phyloP scores from a whole-genome alignment of 2,888 invertebrate species.

The Acrocyrtus sp. region DNA sequence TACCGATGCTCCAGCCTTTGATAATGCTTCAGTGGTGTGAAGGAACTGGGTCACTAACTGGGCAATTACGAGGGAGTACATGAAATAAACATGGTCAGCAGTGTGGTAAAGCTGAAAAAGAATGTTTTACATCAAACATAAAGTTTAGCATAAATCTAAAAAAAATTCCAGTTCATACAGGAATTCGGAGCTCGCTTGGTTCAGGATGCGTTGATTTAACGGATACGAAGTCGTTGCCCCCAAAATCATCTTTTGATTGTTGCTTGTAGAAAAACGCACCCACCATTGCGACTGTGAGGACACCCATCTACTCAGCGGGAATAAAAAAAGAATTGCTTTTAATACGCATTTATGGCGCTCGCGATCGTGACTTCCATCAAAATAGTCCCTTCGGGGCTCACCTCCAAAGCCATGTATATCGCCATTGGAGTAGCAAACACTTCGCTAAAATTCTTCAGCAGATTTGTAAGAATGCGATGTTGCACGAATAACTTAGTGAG shows the following conservation, averaged over 20 bases:
- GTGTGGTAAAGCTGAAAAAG: conserved; percentile 42
- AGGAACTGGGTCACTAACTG: conserved; percentile 25
- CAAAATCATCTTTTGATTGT: not conserved
- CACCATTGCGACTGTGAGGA: conserved; percentile 17
- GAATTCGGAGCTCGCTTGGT: too few relatives aligned
- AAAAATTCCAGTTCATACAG: too few relatives aligned
- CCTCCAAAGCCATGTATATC: conserved; percentile 24
- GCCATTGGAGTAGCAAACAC: conserved; percentile 37
- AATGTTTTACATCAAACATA: not conserved
- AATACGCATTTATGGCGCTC: too few relatives aligned
- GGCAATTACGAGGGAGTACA: conserved; percentile 11
- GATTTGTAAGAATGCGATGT: conserved; percentile 46
- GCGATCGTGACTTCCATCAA: too few relatives aligned
- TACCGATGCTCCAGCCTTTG: conserved; percentile 39
- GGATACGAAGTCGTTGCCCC: conserved; percentile 4
- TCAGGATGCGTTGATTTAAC: not conserved
- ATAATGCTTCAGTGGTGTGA: conserved; percentile 26
- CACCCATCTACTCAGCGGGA: conserved; percentile 15
- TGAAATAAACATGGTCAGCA: conserved; percentile 12
- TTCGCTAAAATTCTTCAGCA: conserved; percentile 36
- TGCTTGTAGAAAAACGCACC: conserved; percentile 32
- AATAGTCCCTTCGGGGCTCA: too few relatives aligned
- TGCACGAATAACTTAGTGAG: conserved; percentile 42
- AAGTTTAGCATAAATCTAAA: too few relatives aligned
- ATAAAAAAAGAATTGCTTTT: not conserved